phyloP scores from a whole-genome alignment of 2,113 vertebrate species.

The Oreochromis aureus region DNA sequence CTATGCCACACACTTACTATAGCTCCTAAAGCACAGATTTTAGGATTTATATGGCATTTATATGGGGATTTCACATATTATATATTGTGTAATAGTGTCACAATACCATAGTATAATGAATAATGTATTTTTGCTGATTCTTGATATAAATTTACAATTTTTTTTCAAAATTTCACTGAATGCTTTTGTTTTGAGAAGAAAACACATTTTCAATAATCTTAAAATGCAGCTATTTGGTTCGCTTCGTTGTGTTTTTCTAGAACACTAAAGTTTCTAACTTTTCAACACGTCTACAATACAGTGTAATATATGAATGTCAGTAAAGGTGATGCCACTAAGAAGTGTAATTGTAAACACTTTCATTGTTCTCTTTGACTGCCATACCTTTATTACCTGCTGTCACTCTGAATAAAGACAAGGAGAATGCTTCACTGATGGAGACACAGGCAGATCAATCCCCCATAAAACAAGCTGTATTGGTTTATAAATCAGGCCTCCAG shows the following conservation, averaged over 20 bases:
- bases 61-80: neutral
- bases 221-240: neutral
- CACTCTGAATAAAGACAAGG: conserved; percentile 50
- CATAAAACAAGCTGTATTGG: conserved; percentile 57
- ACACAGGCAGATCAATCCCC: conserved; percentile 51
- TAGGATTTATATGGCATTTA: neutral
- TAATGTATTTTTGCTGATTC: neutral
- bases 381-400: conserved; percentile 41
- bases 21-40: neutral
- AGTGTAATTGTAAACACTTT: conserved; percentile 26
- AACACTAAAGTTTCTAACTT: neutral
- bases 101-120: neutral
- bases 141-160: neutral
- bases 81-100: neutral
- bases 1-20: neutral
- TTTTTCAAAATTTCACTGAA: neutral
- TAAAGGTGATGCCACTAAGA: conserved; percentile 15
- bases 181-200: neutral
- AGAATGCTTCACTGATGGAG: conserved; percentile 32
- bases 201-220: neutral
- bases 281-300: neutral
- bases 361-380: conserved; percentile 6
- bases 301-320: conserved; percentile 5
- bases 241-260: neutral
- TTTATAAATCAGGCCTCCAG: conserved; percentile 55